Evolutionary conservation across 2,888 invertebrate species (phyloP), one percentile per base, ranked within the genome.

Genomic region (Mamestra brassicae): DNA sequence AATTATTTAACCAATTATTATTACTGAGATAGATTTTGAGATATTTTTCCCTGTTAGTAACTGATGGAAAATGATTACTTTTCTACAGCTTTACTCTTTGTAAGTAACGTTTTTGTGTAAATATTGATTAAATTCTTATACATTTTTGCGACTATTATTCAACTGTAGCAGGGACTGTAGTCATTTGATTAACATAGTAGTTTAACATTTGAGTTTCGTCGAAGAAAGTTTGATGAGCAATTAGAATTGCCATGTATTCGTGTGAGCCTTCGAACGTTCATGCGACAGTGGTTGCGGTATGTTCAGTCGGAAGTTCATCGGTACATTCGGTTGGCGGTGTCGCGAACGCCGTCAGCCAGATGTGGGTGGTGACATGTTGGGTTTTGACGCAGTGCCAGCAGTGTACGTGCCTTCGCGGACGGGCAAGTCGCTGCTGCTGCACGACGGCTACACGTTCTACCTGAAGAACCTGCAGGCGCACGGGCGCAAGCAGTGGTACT

Each of bases 371-470:
- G 76, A 87, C 81, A 88, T 88, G 64, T 80, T 88, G 78, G 70
- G 81, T 88, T 88, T 87, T 87, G 78, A 91, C 89, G 89, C 94
- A 93, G 95, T 93, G 92, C 94, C 95, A 87, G 96, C 96, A 80
- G 90, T 94, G 88, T 96, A 95, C 95, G 96, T 96, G 95, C 96
- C 96, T 71, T 96, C 96, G 93, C 88, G 96, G 90, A 95, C 96
- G 72, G 96, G 96, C 88, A 96, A 96, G 92, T 95, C 94, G 78
- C 92, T 96, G 85, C 90, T 96, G 83, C 93, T 96, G 71, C 96
- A 96, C 89, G 96, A 95, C 86, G 94, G 94, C 75, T 96, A 96
- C 89, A 96, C 96, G 34, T 96, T 95, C 93, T 96, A 96, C 89
- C 85, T 96, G 93, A 96, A 96, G 94, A 96, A 96, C 84, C 89